phyloP scores from a whole-genome alignment of 2,113 vertebrate genomes.

The Cebidichthys violaceus region DNA sequence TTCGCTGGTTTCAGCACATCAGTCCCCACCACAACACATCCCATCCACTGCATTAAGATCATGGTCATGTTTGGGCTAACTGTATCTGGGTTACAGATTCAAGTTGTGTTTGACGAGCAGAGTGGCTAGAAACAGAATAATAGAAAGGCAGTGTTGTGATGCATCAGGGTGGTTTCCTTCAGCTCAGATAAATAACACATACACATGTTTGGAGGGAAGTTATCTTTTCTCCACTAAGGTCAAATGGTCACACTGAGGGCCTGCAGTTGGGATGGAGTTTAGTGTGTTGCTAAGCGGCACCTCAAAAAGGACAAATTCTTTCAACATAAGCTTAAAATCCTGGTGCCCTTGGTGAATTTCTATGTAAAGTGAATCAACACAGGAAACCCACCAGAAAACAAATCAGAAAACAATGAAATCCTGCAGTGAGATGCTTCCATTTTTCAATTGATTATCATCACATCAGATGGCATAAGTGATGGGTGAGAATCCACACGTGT shows the following conservation, averaged over 20 bases:
- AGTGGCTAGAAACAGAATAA: slow-evolving; percentile 13
- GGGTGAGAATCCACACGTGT: not conserved
- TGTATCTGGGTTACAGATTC: slow-evolving; percentile 12
- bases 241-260: not conserved
- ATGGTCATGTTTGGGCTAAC: slow-evolving; percentile 16
- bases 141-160: slow-evolving; percentile 10
- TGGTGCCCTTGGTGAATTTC: not conserved
- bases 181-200: slow-evolving; percentile 23
- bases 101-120: not conserved
- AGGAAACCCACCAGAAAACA: not conserved
- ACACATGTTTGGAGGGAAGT: slow-evolving; percentile 2
- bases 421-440: not conserved
- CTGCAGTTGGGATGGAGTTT: not conserved
- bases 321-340: not conserved
- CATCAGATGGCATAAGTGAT: not conserved
- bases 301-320: not conserved
- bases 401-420: not conserved
- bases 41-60: slow-evolving; percentile 23
- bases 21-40: slow-evolving; percentile 24
- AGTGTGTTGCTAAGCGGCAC: not conserved
- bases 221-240: slow-evolving; percentile 1
- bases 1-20: slow-evolving; percentile 40
- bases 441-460: too few relatives aligned
- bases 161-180: slow-evolving; percentile 23
- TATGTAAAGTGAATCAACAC: not conserved